A percentile compares a stretch with the other conserved stretches of the same genome.
Evolutionary conservation across 2,888 invertebrate genomes (phyloP).

Genomic region (Acanthosoma haemorrhoidale): DNA sequence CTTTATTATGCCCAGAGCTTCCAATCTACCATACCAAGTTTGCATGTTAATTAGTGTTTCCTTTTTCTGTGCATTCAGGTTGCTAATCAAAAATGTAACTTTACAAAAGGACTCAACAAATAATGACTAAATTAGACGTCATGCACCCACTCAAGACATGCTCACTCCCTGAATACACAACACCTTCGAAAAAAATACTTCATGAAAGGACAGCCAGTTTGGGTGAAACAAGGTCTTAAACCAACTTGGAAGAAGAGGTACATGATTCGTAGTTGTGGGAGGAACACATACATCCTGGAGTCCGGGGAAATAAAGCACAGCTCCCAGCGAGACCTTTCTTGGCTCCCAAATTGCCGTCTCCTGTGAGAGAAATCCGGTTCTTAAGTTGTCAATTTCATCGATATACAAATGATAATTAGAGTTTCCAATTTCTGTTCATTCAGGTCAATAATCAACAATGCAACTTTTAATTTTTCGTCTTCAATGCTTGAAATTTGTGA

Average conservation of each 20-base stretch:
- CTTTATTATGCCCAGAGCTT: no score
- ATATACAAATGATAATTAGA: neutral
- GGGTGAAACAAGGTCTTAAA: neutral
- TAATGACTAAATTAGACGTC: no score
- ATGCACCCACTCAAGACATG: no score
- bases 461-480: neutral
- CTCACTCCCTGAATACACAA: no score
- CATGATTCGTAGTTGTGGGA: neutral
- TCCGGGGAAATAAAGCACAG: neutral
- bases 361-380: neutral
- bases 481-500: neutral
- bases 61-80: neutral
- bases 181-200: neutral
- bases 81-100: neutral
- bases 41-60: neutral
- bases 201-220: neutral
- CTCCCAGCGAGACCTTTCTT: neutral
- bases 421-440: neutral
- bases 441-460: no score
- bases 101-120: no score
- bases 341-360: neutral
- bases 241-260: neutral
- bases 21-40: no score
- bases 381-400: neutral
- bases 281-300: neutral